Base-by-base conservation (phyloP, 2,113 vertebrate genomes). In the Podarcis cretensis region DNA sequence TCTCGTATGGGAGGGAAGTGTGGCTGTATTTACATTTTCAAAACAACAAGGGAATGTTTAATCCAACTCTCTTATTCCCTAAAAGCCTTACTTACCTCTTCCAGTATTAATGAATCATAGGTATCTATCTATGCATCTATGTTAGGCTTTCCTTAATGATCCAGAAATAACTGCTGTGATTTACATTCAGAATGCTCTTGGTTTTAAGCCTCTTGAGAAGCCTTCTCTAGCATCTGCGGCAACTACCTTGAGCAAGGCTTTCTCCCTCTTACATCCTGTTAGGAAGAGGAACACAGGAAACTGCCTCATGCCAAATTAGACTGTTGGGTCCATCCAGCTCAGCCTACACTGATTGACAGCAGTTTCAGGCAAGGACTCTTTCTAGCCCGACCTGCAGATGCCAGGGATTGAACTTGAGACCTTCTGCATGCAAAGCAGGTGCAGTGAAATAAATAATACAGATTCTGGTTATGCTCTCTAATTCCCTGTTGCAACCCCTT, bases 11-110 rank as follows among this genome's bases (percentile, higher is more conserved):
- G 85, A 65, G 5, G 27, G 40, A n/a, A 86, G 20, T 68, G 40
- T 32, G 59, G 63, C 85, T 69, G 37, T 86, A 79, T 86, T 86
- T 86, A 86, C 85, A 69, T 69, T 86, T 86, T 57, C 20, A 76
- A 21, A 30, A 30, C 75, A 66, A 68, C 74, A 86, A 69, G 37
- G 40, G 63, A 68, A 86, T 68, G 37, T 68, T 68, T 79, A n/a
- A 86, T 86, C 40, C 63, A 86, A 68, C 27, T 3, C 2, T 25
- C 37, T 66, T 13, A 68, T 79, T 69, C 63, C 85, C 27, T 43
- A 48, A 78, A 76, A 65, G 16, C 23, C 37, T 48, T 32, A 5
- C 37, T 68, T 86, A 86, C 9, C 2, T 86, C 30, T 86, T 54
- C 30, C 30, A 54, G 27, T 68, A 68, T n/a, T 78, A 78, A 78